Conservation (phyloP, 2,113 vertebrate species). For the Fregetta grallaria region DNA sequence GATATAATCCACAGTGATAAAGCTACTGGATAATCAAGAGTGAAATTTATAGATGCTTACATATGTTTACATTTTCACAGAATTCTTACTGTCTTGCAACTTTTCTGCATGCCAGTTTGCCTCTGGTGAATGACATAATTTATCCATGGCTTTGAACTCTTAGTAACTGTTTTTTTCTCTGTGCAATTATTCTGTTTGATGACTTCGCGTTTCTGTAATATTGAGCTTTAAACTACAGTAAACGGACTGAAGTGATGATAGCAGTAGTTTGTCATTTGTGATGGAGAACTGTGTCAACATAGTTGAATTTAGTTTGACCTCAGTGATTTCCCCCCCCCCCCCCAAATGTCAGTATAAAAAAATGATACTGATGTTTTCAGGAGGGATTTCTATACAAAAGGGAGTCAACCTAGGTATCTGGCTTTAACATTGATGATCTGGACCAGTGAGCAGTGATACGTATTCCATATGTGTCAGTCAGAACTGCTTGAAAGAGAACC, state of each 20-base stretch:
- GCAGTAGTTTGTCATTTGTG: not conserved
- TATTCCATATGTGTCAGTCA: not conserved
- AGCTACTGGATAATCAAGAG: not conserved
- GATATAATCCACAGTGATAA: not conserved
- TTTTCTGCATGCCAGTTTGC: not conserved
- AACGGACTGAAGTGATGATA: not conserved
- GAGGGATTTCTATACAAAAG: not conserved
- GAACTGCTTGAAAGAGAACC: not conserved
- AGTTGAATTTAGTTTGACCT: not conserved
- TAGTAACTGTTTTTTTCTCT: not conserved
- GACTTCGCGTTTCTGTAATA: not conserved
- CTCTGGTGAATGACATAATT: not conserved
- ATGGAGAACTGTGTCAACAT: not conserved
- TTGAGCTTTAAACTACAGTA: not conserved
- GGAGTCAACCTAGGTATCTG: not conserved
- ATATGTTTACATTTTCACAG: not conserved
- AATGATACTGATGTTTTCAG: not conserved
- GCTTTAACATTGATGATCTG: not conserved
- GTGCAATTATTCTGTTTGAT: not conserved
- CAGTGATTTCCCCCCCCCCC: not conserved
- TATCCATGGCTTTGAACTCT: not conserved
- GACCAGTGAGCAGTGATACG: not conserved
- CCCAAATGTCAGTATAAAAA: not conserved
- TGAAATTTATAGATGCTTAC: conserved; percentile 17
- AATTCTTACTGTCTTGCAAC: not conserved